phyloP scores from a whole-genome alignment of 2,113 vertebrate genomes.

The Pagrus major region DNA sequence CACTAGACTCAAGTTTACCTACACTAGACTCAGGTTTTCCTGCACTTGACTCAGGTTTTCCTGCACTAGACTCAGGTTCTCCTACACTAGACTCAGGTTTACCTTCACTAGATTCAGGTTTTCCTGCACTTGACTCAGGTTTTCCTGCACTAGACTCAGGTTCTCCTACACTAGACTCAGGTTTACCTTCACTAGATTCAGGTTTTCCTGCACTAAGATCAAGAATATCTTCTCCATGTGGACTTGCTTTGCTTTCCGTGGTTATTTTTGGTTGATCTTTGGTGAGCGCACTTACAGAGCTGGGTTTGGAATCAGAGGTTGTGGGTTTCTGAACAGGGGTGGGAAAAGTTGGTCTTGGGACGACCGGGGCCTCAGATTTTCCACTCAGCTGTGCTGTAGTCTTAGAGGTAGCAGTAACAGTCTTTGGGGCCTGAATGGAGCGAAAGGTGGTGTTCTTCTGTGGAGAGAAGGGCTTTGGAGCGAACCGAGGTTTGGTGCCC shows the following conservation, averaged over 20 bases:
- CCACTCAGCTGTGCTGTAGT: constrained; percentile 1
- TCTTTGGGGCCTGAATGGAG: constrained; percentile 74
- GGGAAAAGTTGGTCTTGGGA: constrained; percentile 21
- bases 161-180: too few species aligned
- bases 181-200: too few species aligned
- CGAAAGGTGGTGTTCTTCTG: constrained; percentile 71
- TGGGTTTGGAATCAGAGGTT: constrained; percentile 27
- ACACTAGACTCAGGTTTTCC: constrained; percentile 30
- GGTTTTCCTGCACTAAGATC: constrained; percentile 33
- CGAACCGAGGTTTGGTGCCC: constrained; percentile 74
- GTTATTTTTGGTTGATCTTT: constrained; percentile 25
- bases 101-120: too few species aligned
- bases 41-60: constrained; percentile 28
- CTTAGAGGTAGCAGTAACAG: rapidly evolving
- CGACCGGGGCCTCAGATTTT: constrained; percentile 13
- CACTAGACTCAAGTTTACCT: constrained; percentile 27
- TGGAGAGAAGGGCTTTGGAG: constrained; percentile 81
- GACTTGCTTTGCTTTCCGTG: constrained; percentile 28
- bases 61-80: constrained; percentile 21
- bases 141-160: constrained; percentile 15
- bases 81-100: too few species aligned
- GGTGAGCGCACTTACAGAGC: constrained; percentile 2
- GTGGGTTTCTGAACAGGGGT: constrained; percentile 5
- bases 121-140: constrained; percentile 35
- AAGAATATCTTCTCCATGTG: neutral